phyloP scores from a whole-genome alignment of 2,888 invertebrate genomes.

The Creontiades dilutus region DNA sequence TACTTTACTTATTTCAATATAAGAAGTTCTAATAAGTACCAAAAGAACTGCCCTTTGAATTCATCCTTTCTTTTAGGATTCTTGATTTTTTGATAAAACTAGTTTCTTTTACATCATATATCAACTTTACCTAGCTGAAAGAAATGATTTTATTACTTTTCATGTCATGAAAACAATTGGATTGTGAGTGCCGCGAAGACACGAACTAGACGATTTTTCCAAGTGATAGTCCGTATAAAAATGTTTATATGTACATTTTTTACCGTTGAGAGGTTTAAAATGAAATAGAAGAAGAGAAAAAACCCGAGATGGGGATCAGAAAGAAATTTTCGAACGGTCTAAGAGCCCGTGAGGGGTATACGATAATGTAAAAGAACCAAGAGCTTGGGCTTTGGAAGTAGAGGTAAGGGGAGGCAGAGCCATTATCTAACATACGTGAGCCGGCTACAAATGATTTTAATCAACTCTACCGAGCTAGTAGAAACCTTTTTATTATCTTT shows the following conservation, averaged over 20 bases:
- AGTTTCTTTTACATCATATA: no score
- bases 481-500: slow-evolving; percentile 68
- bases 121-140: no score
- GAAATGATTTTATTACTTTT: no score
- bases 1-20: no score
- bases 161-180: no score
- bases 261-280: neutral
- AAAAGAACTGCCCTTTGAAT: no score
- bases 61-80: no score
- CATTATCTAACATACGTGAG: slow-evolving; percentile 72
- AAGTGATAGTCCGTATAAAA: neutral
- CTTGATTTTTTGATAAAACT: no score
- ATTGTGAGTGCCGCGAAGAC: no score
- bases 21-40: no score
- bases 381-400: slow-evolving; percentile 7
- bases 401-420: slow-evolving; percentile 51
- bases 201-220: neutral
- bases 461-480: slow-evolving; percentile 64
- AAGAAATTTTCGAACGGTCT: slow-evolving; percentile 50
- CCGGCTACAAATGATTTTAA: slow-evolving; percentile 73
- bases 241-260: neutral
- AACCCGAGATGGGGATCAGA: slow-evolving; percentile 44
- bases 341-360: slow-evolving; percentile 45
- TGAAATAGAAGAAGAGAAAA: slow-evolving; percentile 31
- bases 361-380: slow-evolving; percentile 59